Conservation (phyloP, 2,113 vertebrate genomes). For the Limnothrissa miodon region DNA sequence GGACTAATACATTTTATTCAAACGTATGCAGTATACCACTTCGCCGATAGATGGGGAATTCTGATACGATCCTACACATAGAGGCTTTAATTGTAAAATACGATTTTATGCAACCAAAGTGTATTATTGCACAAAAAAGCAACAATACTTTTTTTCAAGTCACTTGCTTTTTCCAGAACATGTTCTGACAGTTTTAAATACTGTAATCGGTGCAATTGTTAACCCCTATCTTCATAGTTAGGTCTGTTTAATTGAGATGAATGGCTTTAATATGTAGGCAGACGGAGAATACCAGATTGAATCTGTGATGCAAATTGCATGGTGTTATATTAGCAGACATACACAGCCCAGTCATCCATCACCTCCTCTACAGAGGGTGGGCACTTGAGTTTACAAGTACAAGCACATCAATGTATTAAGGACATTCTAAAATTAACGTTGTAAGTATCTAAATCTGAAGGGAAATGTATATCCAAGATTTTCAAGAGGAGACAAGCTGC, state of each 20-base stretch:
- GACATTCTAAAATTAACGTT: no score
- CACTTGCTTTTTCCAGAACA: background rate
- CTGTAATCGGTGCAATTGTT: background rate
- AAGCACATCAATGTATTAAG: no score
- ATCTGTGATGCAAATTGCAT: conserved; percentile 8
- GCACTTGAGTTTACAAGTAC: background rate
- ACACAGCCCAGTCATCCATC: background rate
- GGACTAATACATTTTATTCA: no score
- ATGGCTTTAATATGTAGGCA: conserved; percentile 9
- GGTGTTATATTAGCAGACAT: background rate
- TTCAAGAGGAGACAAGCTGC: no score
- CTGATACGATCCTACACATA: no score
- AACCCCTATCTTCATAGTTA: background rate
- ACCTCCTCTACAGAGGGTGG: background rate
- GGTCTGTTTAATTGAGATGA: conserved; percentile 2
- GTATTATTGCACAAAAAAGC: background rate
- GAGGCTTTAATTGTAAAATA: no score
- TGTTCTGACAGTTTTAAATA: background rate
- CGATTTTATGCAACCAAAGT: background rate
- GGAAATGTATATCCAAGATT: no score
- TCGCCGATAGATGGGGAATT: no score
- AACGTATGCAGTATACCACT: no score
- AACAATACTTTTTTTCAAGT: background rate
- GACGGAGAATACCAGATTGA: background rate
- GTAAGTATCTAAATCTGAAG: no score